Percentiles rank a stretch among this genome's conserved stretches.
phyloP scores from a whole-genome alignment of 1,140 invertebrate species.

The Diabrotica virgifera region DNA sequence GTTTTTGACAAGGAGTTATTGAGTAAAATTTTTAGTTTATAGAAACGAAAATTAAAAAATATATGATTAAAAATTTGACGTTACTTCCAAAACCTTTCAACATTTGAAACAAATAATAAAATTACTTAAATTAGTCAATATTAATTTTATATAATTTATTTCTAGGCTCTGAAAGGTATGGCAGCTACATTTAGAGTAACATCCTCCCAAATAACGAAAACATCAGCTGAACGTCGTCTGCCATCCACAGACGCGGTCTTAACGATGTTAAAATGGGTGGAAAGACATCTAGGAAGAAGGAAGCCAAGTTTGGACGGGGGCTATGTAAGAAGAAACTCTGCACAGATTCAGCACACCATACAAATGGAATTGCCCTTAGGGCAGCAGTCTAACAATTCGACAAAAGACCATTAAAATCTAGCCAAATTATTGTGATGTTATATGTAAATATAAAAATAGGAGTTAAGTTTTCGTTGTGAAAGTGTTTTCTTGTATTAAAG shows the following conservation, averaged over 20 bases:
- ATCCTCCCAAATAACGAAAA: slow-evolving; percentile 79
- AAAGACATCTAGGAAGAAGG: slow-evolving; percentile 70
- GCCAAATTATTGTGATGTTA: slow-evolving; percentile 2
- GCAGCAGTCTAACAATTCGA: neutral
- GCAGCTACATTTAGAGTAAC: slow-evolving; percentile 86
- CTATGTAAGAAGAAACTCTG: slow-evolving; percentile 29
- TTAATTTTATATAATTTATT: slow-evolving; percentile 18
- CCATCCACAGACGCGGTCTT: slow-evolving; percentile 85
- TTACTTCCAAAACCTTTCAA: neutral
- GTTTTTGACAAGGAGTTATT: too few relatives aligned
- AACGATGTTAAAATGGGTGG: slow-evolving; percentile 84
- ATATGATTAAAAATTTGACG: too few relatives aligned
- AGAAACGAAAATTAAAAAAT: too few relatives aligned
- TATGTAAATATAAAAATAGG: slow-evolving; percentile 6
- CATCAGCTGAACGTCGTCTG: slow-evolving; percentile 78
- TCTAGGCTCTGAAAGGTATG: slow-evolving; percentile 81
- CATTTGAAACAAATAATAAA: neutral
- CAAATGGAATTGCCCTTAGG: slow-evolving; percentile 32
- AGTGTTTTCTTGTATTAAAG: too few relatives aligned
- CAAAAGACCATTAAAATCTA: slow-evolving; percentile 8
- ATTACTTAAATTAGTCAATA: too few relatives aligned
- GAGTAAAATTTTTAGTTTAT: too few relatives aligned
- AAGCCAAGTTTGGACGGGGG: slow-evolving; percentile 53
- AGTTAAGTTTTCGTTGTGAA: neutral
- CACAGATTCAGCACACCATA: slow-evolving; percentile 26